Percentiles rank a stretch among this genome's conserved stretches.
phyloP scores from a whole-genome alignment of 2,797 vertebrate genomes.

The Dendrocincla tyrannina region DNA sequence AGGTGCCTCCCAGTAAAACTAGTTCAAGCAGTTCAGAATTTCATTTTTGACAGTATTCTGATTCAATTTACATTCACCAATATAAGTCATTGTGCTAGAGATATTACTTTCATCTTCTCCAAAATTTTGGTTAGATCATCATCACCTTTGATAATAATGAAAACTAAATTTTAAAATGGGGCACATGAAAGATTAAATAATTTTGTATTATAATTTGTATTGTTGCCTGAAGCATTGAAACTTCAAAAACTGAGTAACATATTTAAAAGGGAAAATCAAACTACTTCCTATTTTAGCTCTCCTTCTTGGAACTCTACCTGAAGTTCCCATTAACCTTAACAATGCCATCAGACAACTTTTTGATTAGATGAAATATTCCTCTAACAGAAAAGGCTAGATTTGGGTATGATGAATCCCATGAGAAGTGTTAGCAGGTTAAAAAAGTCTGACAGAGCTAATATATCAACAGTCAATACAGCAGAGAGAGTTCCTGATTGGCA shows the following conservation, averaged over 20 bases:
- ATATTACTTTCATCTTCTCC: not conserved
- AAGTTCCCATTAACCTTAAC: not conserved
- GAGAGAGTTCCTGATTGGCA: not conserved
- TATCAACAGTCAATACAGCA: not conserved
- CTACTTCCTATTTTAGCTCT: not conserved
- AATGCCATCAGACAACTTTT: not conserved
- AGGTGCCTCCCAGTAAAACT: not conserved
- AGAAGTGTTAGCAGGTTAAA: not conserved
- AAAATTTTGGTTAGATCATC: not conserved
- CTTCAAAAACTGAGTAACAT: not conserved
- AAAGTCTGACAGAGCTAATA: conserved; percentile 21
- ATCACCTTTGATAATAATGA: not conserved
- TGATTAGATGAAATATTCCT: not conserved
- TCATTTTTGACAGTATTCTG: not conserved
- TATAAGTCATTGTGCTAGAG: not conserved
- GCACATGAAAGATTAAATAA: not conserved
- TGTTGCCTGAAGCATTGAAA: not conserved
- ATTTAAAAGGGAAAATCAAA: not conserved
- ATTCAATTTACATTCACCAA: not conserved
- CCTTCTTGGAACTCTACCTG: not conserved
- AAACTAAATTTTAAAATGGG: not conserved
- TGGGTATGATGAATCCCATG: not conserved
- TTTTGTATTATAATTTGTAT: not conserved
- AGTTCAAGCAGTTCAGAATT: not conserved
- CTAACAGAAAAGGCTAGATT: not conserved